A percentile compares a stretch with the other conserved stretches of the same genome.
These are phyloP conservation scores for Chymomyza caudatula DNA, from an alignment of 2,888 invertebrate species.

Conservation along the genomic window DNA sequence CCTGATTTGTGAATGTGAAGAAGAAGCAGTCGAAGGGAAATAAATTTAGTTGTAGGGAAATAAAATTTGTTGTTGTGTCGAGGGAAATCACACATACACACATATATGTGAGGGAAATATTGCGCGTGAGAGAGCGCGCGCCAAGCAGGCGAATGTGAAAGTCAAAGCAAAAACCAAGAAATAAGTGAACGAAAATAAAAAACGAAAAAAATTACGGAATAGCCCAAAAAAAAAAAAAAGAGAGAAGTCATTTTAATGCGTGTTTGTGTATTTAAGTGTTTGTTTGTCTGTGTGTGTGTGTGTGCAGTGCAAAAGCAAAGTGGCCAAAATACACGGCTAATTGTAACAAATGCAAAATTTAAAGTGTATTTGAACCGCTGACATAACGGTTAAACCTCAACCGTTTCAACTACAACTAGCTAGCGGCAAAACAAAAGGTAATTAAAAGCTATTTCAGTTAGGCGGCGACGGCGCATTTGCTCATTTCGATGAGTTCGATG, in stretches of 20 bases:
- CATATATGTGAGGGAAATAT: slow-evolving; percentile 30
- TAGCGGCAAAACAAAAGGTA: slow-evolving; percentile 43
- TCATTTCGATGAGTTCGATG: slow-evolving; percentile 30
- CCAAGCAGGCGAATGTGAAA: slow-evolving; percentile 62
- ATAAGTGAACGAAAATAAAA: slow-evolving; percentile 71
- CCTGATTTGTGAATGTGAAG: slow-evolving; percentile 58
- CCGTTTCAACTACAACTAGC: slow-evolving; percentile 16
- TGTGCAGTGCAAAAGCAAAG: slow-evolving; percentile 1
- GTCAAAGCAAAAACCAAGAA: slow-evolving; percentile 72
- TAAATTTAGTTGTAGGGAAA: neutral
- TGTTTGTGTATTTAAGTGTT: slow-evolving; percentile 26
- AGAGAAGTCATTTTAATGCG: slow-evolving; percentile 5
- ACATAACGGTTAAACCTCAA: slow-evolving; percentile 8
- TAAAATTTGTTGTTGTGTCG: slow-evolving; percentile 27
- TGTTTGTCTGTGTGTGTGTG: no score
- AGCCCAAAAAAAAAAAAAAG: slow-evolving; percentile 39
- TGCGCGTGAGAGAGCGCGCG: slow-evolving; percentile 41
- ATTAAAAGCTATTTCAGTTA: slow-evolving; percentile 34
- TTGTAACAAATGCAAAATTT: neutral
- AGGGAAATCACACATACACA: slow-evolving; percentile 7
- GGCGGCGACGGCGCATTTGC: slow-evolving; percentile 32
- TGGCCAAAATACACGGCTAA: neutral
- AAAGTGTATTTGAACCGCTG: neutral
- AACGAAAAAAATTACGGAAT: slow-evolving; percentile 59
- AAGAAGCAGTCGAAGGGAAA: slow-evolving; percentile 49